Evolutionary conservation across 1,140 invertebrate genomes (phyloP).

Genomic region (Pomacea maculata): DNA sequence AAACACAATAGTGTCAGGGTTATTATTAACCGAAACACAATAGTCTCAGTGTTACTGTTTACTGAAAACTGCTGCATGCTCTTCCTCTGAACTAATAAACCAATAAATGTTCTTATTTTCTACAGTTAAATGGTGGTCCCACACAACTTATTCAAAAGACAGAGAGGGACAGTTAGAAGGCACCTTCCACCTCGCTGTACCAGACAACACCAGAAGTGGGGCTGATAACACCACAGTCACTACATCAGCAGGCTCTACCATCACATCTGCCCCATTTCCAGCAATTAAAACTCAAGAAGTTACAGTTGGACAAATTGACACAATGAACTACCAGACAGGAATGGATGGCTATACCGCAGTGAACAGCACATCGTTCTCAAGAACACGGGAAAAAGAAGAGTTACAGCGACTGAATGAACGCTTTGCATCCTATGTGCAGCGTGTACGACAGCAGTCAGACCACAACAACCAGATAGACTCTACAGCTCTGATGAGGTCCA

Average conservation of each 20-base stretch:
- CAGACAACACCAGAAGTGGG: background rate
- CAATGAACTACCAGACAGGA: background rate
- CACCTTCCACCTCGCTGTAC: background rate
- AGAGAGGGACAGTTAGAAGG: no score
- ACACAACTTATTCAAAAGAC: no score
- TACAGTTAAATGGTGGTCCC: no score
- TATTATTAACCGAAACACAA: no score
- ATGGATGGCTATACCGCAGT: conserved; percentile 6
- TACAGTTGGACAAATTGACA: background rate
- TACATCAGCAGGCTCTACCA: background rate
- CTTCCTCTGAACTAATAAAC: no score
- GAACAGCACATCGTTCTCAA: conserved; percentile 19
- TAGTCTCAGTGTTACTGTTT: no score
- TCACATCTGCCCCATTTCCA: background rate
- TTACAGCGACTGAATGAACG: conserved; percentile 50
- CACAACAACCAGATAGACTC: conserved; percentile 41
- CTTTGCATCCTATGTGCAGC: conserved; percentile 41
- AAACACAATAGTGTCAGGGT: no score
- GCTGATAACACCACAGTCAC: background rate
- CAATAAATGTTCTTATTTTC: no score
- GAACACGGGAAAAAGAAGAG: conserved; percentile 49
- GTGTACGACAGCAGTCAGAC: conserved; percentile 41
- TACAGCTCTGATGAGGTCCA: conserved; percentile 42
- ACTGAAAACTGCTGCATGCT: no score
- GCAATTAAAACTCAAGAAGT: background rate